Evolutionary conservation across 2,113 vertebrate species (phyloP), one percentile per base, ranked within the genome.

Genomic region (Apodemus sylvaticus): DNA sequence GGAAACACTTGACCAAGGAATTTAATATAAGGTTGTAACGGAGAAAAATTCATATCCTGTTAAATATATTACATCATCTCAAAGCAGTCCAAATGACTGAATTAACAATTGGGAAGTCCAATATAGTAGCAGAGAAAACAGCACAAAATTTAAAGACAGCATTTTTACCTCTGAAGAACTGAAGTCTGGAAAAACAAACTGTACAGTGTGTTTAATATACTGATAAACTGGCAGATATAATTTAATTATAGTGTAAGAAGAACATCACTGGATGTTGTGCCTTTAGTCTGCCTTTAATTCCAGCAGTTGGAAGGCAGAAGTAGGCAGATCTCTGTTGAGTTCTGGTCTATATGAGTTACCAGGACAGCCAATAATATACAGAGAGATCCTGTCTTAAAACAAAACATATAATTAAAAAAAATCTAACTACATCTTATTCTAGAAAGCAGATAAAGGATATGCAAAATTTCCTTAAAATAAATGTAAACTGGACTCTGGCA

Each of bases 131-230:
- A 91, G 71, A 94, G 36, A 26, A 95, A 94, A 93, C 53, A 97
- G 77, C 29, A 94, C 34, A 89, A 60, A 88, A 58, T 29, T 96
- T 86, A 90, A 95, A 91, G 71, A 96, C 91, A 93, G 74, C 55
- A 85, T 85, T 95, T 96, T 95, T 89, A 81, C 3, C 36, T 45
- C 26, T 24, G 20, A 81, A 53, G 86, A 60, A 91, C 16, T 78
- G 42, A 89, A 83, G 24, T 16, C 20, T 91, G 39, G 42, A 85
- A 92, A 95, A 96, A 64, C 16, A 86, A 88, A 86, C 1, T n/a
- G 19, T 24, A 94, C 34, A n/a, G 34, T 39, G 0, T 91, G 45
- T 94, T 83, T 26, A 95, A 83, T 85, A 70, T 62, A 9, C 22
- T 26, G 85, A 91, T 29, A 89, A 95, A 90, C 91, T 70, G 24